A percentile compares a stretch with the other conserved stretches of the same genome.
Evolutionary conservation across 2,113 vertebrate species (phyloP).

Genomic region (Ptilonorhynchus violaceus): DNA sequence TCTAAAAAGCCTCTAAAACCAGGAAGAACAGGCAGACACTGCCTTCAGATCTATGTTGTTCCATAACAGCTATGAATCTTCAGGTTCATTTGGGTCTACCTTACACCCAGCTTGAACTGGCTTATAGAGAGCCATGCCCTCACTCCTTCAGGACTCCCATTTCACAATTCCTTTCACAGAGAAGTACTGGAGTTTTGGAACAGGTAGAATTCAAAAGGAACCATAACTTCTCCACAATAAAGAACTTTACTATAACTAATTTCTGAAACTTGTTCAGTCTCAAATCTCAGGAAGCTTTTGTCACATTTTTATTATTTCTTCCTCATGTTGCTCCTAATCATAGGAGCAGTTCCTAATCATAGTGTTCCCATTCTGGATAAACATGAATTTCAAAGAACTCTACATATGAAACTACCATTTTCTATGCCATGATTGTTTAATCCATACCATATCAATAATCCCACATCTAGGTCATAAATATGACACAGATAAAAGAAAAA

Average conservation of each 20-base stretch:
- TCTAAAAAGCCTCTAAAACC: not conserved
- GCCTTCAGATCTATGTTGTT: not conserved
- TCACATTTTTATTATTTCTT: not conserved
- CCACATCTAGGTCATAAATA: not conserved
- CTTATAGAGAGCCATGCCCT: not conserved
- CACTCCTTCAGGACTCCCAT: not conserved
- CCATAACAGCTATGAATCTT: not conserved
- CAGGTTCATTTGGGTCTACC: not conserved
- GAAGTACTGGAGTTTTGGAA: not conserved
- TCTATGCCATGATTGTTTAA: not conserved
- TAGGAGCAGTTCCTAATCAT: not conserved
- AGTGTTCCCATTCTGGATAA: slow-evolving; percentile 64
- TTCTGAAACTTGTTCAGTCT: slow-evolving; percentile 78
- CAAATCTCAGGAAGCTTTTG: slow-evolving; percentile 50
- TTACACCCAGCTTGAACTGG: not conserved
- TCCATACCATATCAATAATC: not conserved
- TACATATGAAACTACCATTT: slow-evolving; percentile 13
- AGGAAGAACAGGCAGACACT: not conserved
- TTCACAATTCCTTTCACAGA: not conserved
- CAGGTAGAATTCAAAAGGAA: not conserved
- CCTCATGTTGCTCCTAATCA: not conserved
- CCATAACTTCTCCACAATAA: slow-evolving; percentile 79
- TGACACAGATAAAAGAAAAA: not conserved
- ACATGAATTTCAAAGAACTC: slow-evolving; percentile 74
- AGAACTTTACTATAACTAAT: slow-evolving; percentile 78